Conservation (phyloP, 2,113 vertebrate genomes). For the Tinamus guttatus region DNA sequence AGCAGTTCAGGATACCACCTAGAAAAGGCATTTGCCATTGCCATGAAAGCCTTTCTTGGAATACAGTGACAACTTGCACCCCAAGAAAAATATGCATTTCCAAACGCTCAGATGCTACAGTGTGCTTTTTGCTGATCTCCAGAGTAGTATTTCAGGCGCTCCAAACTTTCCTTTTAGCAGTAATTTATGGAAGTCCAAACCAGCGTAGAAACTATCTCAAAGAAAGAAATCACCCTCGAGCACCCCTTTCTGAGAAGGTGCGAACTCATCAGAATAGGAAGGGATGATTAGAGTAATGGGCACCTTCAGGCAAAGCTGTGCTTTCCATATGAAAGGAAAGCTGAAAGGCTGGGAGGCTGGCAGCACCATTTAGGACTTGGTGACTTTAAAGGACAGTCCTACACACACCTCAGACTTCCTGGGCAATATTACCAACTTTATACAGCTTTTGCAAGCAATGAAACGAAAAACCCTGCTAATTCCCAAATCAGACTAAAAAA, state of each 20-base stretch:
- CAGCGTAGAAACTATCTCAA: neutral
- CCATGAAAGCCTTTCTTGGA: neutral
- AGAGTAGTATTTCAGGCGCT: neutral
- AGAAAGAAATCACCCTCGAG: conserved; percentile 11
- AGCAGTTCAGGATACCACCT: neutral
- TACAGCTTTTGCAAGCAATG: neutral
- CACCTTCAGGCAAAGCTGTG: conserved; percentile 21
- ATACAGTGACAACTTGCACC: neutral
- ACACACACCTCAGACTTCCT: neutral
- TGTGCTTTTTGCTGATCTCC: neutral
- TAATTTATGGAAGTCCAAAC: conserved; percentile 17
- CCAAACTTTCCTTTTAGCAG: neutral
- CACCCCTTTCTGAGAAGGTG: neutral
- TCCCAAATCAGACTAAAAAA: neutral
- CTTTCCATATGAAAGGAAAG: neutral
- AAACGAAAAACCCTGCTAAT: neutral
- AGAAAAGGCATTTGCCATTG: neutral
- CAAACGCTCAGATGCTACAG: neutral
- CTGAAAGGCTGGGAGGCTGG: neutral
- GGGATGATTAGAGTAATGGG: conserved; percentile 1
- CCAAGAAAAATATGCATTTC: neutral
- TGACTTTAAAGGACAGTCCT: neutral
- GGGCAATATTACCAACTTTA: neutral
- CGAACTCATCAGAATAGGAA: conserved; percentile 3
- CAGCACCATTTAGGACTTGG: neutral